Conservation (phyloP, 2,888 invertebrate species). For the Ashinkailepas kermadecensis region DNA sequence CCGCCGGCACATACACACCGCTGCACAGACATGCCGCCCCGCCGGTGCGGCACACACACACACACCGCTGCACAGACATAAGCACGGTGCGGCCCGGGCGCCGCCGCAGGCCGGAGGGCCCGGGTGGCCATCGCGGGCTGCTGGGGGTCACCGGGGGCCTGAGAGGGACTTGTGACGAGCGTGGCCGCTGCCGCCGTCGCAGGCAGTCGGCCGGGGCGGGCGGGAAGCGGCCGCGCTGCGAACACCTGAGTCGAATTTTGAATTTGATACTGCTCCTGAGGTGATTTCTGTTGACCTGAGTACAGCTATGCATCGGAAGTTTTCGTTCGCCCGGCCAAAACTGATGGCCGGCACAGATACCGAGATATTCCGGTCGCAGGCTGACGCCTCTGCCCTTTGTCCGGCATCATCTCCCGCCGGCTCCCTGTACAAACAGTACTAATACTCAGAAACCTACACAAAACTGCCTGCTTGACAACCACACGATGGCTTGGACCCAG, state of each 20-base stretch:
- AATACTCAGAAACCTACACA: background rate
- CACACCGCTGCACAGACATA: background rate
- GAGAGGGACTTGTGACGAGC: slow-evolving; percentile 13
- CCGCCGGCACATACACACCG: no score
- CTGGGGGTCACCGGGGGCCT: background rate
- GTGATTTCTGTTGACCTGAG: slow-evolving; percentile 17
- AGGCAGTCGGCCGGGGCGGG: background rate
- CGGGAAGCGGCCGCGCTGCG: background rate
- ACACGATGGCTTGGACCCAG: background rate
- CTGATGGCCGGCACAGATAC: background rate
- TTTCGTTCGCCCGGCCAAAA: background rate
- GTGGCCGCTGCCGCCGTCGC: background rate
- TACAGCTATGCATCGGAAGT: slow-evolving; percentile 14
- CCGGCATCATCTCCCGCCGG: background rate
- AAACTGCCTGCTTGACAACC: background rate
- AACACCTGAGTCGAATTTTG: slow-evolving; percentile 20
- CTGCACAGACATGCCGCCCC: no score
- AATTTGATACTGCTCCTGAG: slow-evolving; percentile 16
- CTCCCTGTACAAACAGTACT: background rate
- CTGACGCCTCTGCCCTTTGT: no score
- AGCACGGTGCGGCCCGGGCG: background rate
- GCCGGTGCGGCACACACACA: background rate
- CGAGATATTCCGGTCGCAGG: background rate
- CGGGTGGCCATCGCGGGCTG: no score
- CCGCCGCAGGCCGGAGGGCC: background rate